These are phyloP conservation scores for Tipula unca DNA, from an alignment of 2,888 invertebrate species.

Conservation along the genomic window DNA sequence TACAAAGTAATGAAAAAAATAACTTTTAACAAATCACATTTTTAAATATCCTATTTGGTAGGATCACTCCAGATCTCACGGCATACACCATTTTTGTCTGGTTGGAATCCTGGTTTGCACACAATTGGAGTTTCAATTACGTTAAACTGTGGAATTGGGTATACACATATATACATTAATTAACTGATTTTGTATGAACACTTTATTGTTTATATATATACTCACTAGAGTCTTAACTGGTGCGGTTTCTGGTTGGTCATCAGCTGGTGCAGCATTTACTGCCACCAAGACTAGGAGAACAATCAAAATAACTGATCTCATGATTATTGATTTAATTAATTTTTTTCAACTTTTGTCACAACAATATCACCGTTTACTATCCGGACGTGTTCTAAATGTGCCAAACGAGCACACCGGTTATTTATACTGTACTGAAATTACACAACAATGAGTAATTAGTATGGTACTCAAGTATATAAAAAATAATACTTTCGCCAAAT, in stretches of 20 bases:
- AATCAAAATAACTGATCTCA: not conserved
- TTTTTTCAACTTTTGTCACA: not conserved
- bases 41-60: not conserved
- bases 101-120: not conserved
- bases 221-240: not conserved
- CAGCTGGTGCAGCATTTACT: not conserved
- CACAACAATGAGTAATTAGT: not conserved
- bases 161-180: too few species aligned
- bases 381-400: not conserved
- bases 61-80: not conserved
- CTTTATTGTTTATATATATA: not conserved
- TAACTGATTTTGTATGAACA: not conserved
- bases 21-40: not conserved
- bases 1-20: not conserved
- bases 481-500: not conserved
- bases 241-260: not conserved
- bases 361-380: not conserved
- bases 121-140: not conserved
- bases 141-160: not conserved
- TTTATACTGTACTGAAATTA: not conserved
- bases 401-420: not conserved
- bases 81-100: not conserved
- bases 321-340: not conserved
- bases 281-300: not conserved
- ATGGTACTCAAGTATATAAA: not conserved